A percentile compares a stretch with the other conserved stretches of the same genome.
Evolutionary conservation across 2,113 vertebrate genomes (phyloP).

Genomic region (Aegotheles bennettii): DNA sequence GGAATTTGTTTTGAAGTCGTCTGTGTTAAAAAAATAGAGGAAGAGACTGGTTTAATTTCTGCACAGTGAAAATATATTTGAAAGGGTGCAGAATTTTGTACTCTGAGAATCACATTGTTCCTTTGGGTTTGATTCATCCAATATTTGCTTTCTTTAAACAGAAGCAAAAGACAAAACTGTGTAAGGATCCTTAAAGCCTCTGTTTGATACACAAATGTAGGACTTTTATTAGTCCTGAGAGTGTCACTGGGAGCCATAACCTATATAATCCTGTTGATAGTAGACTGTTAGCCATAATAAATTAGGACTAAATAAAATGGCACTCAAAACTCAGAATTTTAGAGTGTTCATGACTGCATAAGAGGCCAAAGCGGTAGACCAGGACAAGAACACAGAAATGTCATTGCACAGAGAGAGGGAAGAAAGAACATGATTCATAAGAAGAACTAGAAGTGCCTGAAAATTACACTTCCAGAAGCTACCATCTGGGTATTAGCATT

Average conservation of each 20-base stretch:
- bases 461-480: neutral
- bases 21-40: neutral
- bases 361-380: neutral
- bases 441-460: neutral
- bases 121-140: neutral
- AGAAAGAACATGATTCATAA: neutral
- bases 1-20: neutral
- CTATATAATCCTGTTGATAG: neutral
- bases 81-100: neutral
- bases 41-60: neutral
- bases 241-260: neutral
- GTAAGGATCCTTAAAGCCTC: neutral
- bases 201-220: neutral
- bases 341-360: neutral
- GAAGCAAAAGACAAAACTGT: neutral
- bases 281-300: neutral
- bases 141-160: neutral
- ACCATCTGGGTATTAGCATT: neutral
- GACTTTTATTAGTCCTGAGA: neutral
- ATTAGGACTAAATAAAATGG: rapidly evolving
- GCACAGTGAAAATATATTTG: neutral
- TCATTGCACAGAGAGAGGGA: neutral
- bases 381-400: neutral
- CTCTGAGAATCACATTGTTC: neutral
- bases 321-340: neutral